These are phyloP conservation scores for Lamprologus tigripictilis DNA, from an alignment of 2,113 vertebrate genomes.

Conservation along the genomic window DNA sequence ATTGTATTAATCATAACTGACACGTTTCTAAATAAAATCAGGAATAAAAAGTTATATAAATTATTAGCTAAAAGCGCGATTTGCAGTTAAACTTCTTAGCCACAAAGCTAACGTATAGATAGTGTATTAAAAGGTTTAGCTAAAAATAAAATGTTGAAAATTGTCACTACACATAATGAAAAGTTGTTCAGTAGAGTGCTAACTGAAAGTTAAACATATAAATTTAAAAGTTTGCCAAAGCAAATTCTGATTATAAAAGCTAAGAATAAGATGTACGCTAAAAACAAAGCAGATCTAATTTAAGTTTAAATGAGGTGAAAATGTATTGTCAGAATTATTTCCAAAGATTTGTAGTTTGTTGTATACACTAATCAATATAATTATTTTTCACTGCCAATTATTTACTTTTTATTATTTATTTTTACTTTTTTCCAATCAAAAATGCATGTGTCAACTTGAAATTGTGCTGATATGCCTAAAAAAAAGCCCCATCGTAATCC, in stretches of 20 bases:
- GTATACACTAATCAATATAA: not conserved
- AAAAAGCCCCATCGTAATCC: fast-evolving
- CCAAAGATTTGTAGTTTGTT: not conserved
- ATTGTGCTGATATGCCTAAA: not conserved
- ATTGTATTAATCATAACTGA: not conserved
- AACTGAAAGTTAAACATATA: not conserved
- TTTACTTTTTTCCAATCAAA: not conserved
- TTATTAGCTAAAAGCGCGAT: fast-evolving
- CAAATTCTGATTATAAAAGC: not conserved
- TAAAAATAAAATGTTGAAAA: not conserved
- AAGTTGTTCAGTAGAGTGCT: fast-evolving
- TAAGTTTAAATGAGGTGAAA: not conserved
- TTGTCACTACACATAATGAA: fast-evolving
- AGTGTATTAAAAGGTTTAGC: not conserved
- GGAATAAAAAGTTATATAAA: fast-evolving
- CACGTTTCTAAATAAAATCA: fast-evolving
- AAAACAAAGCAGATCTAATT: not conserved
- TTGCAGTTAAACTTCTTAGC: not conserved
- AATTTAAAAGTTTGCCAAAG: fast-evolving
- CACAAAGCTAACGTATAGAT: fast-evolving
- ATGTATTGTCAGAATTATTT: not conserved
- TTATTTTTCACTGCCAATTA: not conserved
- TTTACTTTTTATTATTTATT: not conserved
- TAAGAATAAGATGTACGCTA: fast-evolving
- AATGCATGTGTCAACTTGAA: not conserved